Conservation (phyloP, 1,140 invertebrate genomes). For the Neomicropteryx cornuta region DNA sequence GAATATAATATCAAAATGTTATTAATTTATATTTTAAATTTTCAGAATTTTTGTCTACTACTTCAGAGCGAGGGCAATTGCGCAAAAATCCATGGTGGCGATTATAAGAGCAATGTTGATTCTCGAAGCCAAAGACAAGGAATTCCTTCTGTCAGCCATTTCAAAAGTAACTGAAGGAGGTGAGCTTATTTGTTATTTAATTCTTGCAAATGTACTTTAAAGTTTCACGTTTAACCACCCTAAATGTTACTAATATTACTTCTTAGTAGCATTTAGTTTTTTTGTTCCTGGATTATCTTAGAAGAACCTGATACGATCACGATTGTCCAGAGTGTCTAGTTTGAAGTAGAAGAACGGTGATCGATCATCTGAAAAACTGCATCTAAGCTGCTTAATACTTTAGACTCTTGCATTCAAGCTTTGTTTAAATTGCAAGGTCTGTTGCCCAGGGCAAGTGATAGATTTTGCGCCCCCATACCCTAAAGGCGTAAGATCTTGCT, state of each 20-base stretch:
- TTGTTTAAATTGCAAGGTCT: no score
- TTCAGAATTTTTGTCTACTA: constrained; percentile 56
- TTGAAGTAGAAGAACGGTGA: not conserved
- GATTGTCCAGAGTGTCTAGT: no score
- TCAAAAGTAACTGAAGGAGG: constrained; percentile 35
- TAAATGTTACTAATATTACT: not conserved
- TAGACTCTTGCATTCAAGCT: no score
- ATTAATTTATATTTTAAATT: no score
- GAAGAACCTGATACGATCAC: no score
- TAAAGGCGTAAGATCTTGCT: no score
- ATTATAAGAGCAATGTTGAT: constrained; percentile 57
- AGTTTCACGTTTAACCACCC: not conserved
- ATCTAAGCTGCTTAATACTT: no score
- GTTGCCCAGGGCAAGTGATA: no score
- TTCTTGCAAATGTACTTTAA: not conserved
- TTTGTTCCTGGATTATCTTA: no score
- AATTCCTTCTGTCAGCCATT: constrained; percentile 54
- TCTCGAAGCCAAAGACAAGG: constrained; percentile 61
- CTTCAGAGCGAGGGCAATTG: constrained; percentile 47
- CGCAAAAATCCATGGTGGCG: constrained; percentile 49
- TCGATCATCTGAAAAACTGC: constrained; percentile 30
- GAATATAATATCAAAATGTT: no score
- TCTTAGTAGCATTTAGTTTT: not conserved
- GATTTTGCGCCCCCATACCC: no score
- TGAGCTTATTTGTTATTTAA: constrained; percentile 10